Evolutionary conservation across 2,113 vertebrate species (phyloP).

Genomic region (Tor tambroides): DNA sequence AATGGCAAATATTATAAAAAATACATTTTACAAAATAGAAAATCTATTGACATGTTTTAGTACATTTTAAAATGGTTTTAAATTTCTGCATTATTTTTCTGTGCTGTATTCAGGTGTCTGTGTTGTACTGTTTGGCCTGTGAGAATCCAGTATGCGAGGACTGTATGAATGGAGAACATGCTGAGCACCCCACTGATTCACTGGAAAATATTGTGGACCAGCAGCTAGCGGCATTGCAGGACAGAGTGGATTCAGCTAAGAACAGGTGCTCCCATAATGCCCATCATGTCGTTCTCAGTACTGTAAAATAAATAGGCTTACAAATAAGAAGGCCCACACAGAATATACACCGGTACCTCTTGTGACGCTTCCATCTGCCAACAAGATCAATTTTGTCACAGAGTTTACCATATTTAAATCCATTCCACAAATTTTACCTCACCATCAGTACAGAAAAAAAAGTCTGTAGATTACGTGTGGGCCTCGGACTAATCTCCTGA

Average conservation of each 20-base stretch:
- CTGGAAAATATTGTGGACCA: slow-evolving; percentile 87
- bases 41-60: neutral
- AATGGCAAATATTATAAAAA: neutral
- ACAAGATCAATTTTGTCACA: neutral
- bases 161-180: slow-evolving; percentile 84
- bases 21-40: neutral
- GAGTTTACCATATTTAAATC: neutral
- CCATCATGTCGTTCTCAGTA: neutral
- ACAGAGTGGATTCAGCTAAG: slow-evolving; percentile 82
- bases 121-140: slow-evolving; percentile 88
- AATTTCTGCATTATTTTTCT: neutral
- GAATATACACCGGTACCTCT: neutral
- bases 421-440: neutral
- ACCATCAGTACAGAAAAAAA: neutral
- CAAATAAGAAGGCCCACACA: neutral
- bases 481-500: neutral
- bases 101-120: slow-evolving; percentile 79
- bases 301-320: neutral
- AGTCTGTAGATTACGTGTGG: neutral
- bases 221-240: slow-evolving; percentile 85
- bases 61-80: neutral
- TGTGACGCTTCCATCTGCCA: too few relatives aligned
- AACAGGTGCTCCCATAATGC: slow-evolving; percentile 75
- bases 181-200: slow-evolving; percentile 83
- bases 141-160: slow-evolving; percentile 90